phyloP scores from a whole-genome alignment of 1,140 invertebrate genomes.

The Pseudachorutes palmiensis region DNA sequence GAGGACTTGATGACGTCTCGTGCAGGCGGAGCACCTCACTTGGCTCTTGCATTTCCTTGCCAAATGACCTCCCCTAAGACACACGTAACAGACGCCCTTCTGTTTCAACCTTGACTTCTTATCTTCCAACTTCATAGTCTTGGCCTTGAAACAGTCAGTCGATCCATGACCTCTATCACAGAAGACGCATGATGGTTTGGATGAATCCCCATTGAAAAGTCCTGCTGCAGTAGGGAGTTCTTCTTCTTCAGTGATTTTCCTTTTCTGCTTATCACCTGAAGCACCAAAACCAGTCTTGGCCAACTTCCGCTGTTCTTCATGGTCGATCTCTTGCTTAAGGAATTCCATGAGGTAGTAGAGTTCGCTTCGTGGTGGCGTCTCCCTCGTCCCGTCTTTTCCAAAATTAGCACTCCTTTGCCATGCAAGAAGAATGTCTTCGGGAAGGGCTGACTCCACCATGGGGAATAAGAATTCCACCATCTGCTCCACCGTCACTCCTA shows the following conservation, averaged over 20 bases:
- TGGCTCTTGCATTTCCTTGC: background rate
- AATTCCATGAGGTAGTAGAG: slow-evolving; percentile 35
- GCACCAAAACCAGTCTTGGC: slow-evolving; percentile 13
- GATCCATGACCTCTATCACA: background rate
- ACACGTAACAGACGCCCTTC: background rate
- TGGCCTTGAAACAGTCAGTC: background rate
- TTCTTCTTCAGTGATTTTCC: slow-evolving; percentile 12
- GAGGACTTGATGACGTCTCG: background rate
- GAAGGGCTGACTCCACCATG: slow-evolving; percentile 40
- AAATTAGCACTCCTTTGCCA: slow-evolving; percentile 38
- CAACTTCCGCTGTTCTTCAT: slow-evolving; percentile 37
- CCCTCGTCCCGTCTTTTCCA: background rate
- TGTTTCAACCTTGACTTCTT: background rate
- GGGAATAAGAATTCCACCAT: slow-evolving; percentile 41
- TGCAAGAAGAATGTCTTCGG: slow-evolving; percentile 39
- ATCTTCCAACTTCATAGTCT: background rate
- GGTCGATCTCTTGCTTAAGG: slow-evolving; percentile 34
- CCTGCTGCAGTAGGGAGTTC: slow-evolving; percentile 2
- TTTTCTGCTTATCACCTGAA: slow-evolving; percentile 25
- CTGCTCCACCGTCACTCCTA: slow-evolving; percentile 41
- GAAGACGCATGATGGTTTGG: background rate
- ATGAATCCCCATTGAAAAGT: background rate
- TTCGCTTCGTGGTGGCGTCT: background rate
- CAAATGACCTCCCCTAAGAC: background rate
- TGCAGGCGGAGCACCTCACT: background rate